A percentile compares a stretch with the other conserved stretches of the same genome.
These are phyloP conservation scores for Drosophila asahinai DNA, from an alignment of 1,140 invertebrate genomes.

Conservation along the genomic window DNA sequence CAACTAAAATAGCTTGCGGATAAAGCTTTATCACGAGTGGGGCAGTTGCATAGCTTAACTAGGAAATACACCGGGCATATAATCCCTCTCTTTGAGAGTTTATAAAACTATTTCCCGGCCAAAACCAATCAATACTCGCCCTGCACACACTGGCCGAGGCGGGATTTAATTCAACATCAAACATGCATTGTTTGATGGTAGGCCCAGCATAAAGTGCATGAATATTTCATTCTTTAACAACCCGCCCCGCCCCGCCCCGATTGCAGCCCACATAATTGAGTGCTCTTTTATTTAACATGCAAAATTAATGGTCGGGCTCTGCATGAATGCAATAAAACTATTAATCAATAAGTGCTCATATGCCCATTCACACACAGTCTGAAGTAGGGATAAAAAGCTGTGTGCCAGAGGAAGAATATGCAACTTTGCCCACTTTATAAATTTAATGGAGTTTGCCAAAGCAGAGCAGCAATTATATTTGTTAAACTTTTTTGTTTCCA, in stretches of 20 bases:
- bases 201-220: constrained; percentile 41
- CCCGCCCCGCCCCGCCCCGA: constrained; percentile 9
- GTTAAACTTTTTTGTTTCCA: constrained; percentile 66
- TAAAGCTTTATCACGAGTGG: not conserved
- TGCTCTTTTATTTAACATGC: constrained; percentile 72
- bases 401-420: constrained; percentile 10
- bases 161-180: constrained; percentile 46
- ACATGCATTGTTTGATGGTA: constrained; percentile 48
- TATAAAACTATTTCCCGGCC: constrained; percentile 23
- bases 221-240: constrained; percentile 43
- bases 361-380: constrained; percentile 21
- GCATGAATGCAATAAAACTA: constrained; percentile 71
- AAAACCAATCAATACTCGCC: constrained; percentile 29
- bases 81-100: constrained; percentile 4
- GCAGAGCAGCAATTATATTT: constrained; percentile 75
- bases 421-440: constrained; percentile 67
- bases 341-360: constrained; percentile 70
- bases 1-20: not conserved
- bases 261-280: constrained; percentile 66
- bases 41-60: constrained; percentile 19
- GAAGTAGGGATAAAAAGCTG: constrained; percentile 34
- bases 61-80: constrained; percentile 1
- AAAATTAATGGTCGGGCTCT: constrained; percentile 69
- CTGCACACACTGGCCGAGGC: not conserved
- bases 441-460: constrained; percentile 69